Conservation (phyloP, 2,113 vertebrate species). For the Petrocephalus zakoni region DNA sequence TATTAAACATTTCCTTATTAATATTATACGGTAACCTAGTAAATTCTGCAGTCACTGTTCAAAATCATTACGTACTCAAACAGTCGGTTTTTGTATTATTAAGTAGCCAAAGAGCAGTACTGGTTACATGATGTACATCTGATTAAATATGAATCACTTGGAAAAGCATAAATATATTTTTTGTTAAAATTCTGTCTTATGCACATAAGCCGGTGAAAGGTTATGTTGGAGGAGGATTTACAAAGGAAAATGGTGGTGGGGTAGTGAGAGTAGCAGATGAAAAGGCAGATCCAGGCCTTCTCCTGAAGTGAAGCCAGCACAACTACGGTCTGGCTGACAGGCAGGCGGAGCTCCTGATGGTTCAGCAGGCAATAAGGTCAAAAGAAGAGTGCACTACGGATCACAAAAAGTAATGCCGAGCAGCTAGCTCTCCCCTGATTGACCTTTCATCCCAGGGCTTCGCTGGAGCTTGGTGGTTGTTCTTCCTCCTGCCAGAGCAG, state of each 20-base stretch:
- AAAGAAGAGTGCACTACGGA: background rate
- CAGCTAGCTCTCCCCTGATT: background rate
- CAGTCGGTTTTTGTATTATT: background rate
- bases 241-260: background rate
- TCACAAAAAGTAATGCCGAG: background rate
- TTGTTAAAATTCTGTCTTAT: background rate
- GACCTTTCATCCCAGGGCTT: background rate
- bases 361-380: conserved; percentile 3
- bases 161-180: background rate
- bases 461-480: background rate
- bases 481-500: background rate
- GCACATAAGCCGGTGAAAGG: background rate
- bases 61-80: background rate
- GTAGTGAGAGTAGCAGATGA: background rate
- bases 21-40: background rate
- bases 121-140: background rate
- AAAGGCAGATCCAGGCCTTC: background rate
- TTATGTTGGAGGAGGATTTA: background rate
- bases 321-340: background rate
- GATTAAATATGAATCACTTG: background rate
- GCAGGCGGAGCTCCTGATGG: background rate
- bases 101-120: background rate
- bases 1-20: background rate
- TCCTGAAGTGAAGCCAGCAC: background rate
- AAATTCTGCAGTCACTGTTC: background rate